Conservation (phyloP, 2,888 invertebrate genomes). For the Galeruca laticollis region DNA sequence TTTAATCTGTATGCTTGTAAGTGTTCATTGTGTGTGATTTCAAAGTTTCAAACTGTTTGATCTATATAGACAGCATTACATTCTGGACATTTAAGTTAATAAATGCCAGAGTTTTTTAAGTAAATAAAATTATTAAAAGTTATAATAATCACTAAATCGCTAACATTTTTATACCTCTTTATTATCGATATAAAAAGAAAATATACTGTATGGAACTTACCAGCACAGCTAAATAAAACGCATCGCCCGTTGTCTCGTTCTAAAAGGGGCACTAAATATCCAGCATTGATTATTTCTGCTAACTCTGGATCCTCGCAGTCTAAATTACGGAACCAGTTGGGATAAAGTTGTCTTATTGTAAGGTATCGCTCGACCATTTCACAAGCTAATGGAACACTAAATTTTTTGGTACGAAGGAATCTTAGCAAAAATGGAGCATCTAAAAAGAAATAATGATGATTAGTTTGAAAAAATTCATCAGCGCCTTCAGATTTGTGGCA, state of each 20-base stretch:
- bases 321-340: conserved; percentile 87
- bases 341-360: conserved; percentile 85
- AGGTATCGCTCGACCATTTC: conserved; percentile 90
- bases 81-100: too few relatives aligned
- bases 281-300: conserved; percentile 83
- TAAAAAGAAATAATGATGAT: conserved; percentile 56
- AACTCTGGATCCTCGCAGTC: conserved; percentile 84
- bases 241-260: conserved; percentile 83
- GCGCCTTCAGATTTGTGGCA: not conserved
- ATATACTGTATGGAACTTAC: not conserved
- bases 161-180: too few relatives aligned
- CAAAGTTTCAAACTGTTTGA: too few relatives aligned
- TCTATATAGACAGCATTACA: too few relatives aligned
- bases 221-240: conserved; percentile 34
- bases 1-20: too few relatives aligned
- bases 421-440: conserved; percentile 85
- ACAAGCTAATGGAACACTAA: conserved; percentile 86
- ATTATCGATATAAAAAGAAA: not conserved
- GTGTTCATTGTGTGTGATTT: too few relatives aligned
- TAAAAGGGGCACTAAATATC: conserved; percentile 80
- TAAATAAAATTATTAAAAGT: too few relatives aligned
- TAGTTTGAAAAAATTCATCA: not conserved
- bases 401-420: conserved; percentile 89
- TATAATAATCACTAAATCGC: too few relatives aligned
- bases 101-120: too few relatives aligned